Conservation (phyloP, 2,113 vertebrate genomes). For the Struthidea cinerea region DNA sequence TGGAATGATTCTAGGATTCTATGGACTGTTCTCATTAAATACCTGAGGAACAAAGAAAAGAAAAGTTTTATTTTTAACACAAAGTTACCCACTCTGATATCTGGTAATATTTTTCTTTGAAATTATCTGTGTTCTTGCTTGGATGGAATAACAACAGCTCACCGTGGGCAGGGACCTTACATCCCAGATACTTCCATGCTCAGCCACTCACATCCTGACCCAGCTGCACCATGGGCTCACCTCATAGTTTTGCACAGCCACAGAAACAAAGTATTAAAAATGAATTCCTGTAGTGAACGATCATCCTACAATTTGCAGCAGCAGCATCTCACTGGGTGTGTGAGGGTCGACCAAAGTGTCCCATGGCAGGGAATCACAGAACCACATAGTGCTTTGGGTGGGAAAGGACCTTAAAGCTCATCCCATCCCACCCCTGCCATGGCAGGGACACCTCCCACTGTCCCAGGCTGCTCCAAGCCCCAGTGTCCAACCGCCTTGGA, state of each 20-base stretch:
- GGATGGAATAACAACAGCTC: background rate
- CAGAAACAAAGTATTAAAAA: background rate
- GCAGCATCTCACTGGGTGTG: background rate
- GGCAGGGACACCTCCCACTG: background rate
- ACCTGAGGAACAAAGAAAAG: background rate
- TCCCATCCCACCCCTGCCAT: background rate
- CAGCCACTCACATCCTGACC: background rate
- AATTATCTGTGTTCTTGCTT: background rate
- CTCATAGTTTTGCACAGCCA: background rate
- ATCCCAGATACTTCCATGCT: background rate
- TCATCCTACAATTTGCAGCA: background rate
- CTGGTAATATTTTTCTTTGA: background rate
- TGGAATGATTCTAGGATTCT: background rate
- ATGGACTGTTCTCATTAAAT: background rate
- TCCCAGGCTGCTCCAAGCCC: background rate
- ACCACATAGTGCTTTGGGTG: background rate
- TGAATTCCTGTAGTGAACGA: background rate
- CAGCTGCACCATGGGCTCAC: fast-evolving
- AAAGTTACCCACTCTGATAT: background rate
- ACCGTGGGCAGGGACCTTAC: fast-evolving
- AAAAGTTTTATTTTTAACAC: background rate
- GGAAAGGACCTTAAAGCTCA: background rate
- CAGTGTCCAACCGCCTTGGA: background rate
- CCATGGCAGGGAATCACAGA: background rate
- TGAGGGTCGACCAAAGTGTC: background rate